These are phyloP conservation scores for Carcharodon carcharias DNA, from an alignment of 2,797 vertebrate genomes.

Conservation along the genomic window DNA sequence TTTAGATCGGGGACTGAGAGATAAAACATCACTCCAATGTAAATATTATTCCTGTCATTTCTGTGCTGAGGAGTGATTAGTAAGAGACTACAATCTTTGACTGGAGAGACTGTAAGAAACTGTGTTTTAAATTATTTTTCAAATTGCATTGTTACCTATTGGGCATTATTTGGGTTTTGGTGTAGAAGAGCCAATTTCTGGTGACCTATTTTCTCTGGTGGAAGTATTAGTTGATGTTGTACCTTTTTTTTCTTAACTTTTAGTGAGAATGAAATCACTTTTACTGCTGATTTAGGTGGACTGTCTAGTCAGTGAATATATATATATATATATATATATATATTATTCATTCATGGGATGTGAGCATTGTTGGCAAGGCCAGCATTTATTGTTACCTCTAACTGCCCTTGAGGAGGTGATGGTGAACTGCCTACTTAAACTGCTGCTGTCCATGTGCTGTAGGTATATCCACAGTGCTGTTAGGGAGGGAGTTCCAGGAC, in stretches of 20 bases:
- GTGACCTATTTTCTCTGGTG: not conserved
- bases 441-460: not conserved
- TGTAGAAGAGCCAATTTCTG: not conserved
- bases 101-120: not conserved
- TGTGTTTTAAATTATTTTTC: not conserved
- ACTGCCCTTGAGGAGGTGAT: not conserved
- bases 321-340: not conserved
- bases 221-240: not conserved
- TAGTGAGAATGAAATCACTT: not conserved
- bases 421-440: not conserved
- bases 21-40: not conserved
- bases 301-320: not conserved
- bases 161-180: not conserved
- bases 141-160: not conserved
- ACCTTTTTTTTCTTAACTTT: not conserved
- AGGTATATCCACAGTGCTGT: not conserved
- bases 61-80: not conserved
- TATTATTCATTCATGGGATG: not conserved
- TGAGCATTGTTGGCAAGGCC: not conserved
- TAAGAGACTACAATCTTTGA: not conserved
- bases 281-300: not conserved
- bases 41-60: not conserved
- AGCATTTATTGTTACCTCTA: not conserved
- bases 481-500: not conserved
- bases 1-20: not conserved